Conservation (phyloP, 2,888 invertebrate genomes). For the Dynastes hyllus region DNA sequence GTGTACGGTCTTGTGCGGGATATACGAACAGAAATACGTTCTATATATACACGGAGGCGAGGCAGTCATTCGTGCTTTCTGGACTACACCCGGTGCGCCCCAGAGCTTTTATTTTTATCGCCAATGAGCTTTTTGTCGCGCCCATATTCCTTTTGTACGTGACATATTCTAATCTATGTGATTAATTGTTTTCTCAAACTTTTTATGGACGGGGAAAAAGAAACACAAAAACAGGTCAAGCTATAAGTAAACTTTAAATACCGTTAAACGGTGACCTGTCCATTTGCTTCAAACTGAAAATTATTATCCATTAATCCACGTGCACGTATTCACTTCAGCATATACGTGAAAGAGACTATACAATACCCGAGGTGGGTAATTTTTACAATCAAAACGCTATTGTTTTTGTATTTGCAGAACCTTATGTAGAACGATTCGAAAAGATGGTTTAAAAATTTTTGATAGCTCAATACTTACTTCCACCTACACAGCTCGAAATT, state of each 20-base stretch:
- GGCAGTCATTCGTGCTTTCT: conserved; percentile 20
- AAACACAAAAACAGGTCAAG: conserved; percentile 23
- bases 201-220: conserved; percentile 40
- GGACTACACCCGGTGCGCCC: conserved; percentile 42
- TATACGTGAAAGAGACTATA: background rate
- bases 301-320: conserved; percentile 21
- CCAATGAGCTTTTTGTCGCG: conserved; percentile 47
- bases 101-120: conserved; percentile 45
- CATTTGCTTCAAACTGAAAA: conserved; percentile 19
- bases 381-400: too few species aligned
- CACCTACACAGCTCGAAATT: too few species aligned
- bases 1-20: background rate
- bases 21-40: too few species aligned
- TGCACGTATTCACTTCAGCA: background rate
- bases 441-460: too few species aligned
- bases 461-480: too few species aligned
- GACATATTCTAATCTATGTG: conserved; percentile 53
- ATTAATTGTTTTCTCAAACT: conserved; percentile 53
- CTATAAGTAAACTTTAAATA: conserved; percentile 33
- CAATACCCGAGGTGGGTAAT: background rate
- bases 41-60: conserved; percentile 15
- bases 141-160: conserved; percentile 52
- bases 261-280: conserved; percentile 3
- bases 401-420: too few species aligned
- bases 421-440: too few species aligned